phyloP scores from a whole-genome alignment of 2,888 invertebrate species.

The Limenitis camilla region DNA sequence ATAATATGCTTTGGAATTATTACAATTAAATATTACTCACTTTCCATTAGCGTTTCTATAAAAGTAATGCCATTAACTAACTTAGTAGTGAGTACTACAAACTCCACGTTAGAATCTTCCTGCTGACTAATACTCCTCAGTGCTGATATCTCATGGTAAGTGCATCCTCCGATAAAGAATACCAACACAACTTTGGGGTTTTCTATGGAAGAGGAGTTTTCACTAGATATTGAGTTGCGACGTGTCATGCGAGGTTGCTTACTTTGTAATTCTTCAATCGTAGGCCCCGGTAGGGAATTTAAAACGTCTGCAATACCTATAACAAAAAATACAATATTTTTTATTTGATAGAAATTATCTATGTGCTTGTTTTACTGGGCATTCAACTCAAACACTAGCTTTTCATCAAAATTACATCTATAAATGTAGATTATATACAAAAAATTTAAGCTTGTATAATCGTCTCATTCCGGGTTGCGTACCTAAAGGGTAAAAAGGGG shows the following conservation, averaged over 20 bases:
- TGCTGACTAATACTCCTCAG: conserved; percentile 82
- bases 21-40: conserved; percentile 23
- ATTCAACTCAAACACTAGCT: too few species aligned
- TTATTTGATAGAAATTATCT: too few species aligned
- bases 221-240: conserved; percentile 74
- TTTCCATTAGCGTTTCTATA: conserved; percentile 82
- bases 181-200: conserved; percentile 86
- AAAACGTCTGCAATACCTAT: conserved; percentile 87
- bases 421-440: too few species aligned
- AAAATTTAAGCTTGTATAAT: too few species aligned
- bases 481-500: too few species aligned
- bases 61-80: conserved; percentile 92
- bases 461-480: too few species aligned
- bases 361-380: too few species aligned
- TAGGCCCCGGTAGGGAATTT: conserved; percentile 86
- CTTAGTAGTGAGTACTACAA: conserved; percentile 92
- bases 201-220: conserved; percentile 72
- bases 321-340: conserved; percentile 22
- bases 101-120: conserved; percentile 89
- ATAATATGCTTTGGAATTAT: neutral
- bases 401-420: too few species aligned
- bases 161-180: conserved; percentile 97
- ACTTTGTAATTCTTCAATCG: conserved; percentile 78
- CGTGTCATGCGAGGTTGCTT: conserved; percentile 73
- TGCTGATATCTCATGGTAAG: conserved; percentile 93